Evolutionary conservation across 1,140 invertebrate genomes (phyloP), one percentile per base, ranked within the genome.

Genomic region (Drosophila takahashii): DNA sequence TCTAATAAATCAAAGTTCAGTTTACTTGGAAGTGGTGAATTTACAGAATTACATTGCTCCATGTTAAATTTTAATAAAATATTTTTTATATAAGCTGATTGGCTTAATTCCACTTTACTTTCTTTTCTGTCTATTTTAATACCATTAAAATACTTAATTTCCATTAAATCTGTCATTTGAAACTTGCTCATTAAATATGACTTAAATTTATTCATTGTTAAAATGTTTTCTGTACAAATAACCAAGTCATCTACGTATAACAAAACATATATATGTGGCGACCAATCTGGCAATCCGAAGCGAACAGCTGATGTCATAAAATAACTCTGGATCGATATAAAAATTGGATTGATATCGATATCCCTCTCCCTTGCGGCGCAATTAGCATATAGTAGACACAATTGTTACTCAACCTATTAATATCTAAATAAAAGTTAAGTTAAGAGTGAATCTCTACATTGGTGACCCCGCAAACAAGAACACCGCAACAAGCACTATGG

Each of bases 171-270:
- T 11, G 50, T 52, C 32, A 52, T 52, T 52, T 13, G 32, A 36
- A 52, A 52, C 15, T 34, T 52, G 8, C 27, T 29, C 27, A 29
- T 29, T 29, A 29, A 29, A 29, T 29, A 29, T 29, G 27, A 29
- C 5, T 29, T 52, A 36, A 52, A 52, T 4, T 34, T 36, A 18
- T 16, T 52, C 50, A 52, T 36, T 27, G 15, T 36, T 52, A 15
- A 10, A 6, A 52, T 18, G 15, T 34, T 36, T 34, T 15, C 11
- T 13, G 29, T 22, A 22, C 15, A 52, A 18, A 52, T 37, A 16
- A 52, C 32, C 11, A 52, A 18, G 32, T 52, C 32, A 37, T 52
- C 50, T 37, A 37, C 29, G 16, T 52, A 52, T 16, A 52, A 52
- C 10, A 52, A 22, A 18, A 37, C 15, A 52, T 37, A 52, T 29